Evolutionary conservation across 2,797 vertebrate species (phyloP).

Genomic region (Perodicticus potto): DNA sequence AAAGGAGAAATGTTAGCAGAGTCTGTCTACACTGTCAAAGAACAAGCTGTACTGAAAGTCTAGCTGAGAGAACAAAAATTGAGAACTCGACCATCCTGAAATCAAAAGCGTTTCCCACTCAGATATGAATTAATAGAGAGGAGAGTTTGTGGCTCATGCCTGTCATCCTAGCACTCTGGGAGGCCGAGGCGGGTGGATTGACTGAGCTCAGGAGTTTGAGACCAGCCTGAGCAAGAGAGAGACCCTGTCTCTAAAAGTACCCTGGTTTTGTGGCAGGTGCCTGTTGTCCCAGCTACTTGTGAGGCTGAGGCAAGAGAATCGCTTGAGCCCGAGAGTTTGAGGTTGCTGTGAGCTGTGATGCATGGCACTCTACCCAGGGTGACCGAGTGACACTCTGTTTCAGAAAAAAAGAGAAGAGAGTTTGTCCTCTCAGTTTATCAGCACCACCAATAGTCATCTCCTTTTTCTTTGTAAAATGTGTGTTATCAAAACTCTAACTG

Average conservation of each 20-base stretch:
- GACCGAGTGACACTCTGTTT: too few relatives aligned
- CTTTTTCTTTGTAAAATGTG: background rate
- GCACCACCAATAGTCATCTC: fast-evolving
- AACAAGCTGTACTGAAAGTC: background rate
- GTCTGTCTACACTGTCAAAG: background rate
- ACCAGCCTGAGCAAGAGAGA: too few relatives aligned
- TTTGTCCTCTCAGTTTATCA: background rate
- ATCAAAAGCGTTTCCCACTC: background rate
- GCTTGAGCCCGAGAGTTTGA: too few relatives aligned
- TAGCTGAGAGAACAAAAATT: background rate
- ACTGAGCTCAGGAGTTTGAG: too few relatives aligned
- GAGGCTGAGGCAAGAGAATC: too few relatives aligned
- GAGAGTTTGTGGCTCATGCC: background rate
- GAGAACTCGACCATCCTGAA: background rate
- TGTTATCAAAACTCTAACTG: background rate
- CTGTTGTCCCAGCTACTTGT: too few relatives aligned
- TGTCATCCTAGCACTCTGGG: too few relatives aligned
- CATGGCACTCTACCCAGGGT: too few relatives aligned
- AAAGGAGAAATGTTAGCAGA: background rate
- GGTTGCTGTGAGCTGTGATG: too few relatives aligned
- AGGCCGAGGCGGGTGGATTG: too few relatives aligned
- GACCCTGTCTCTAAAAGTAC: too few relatives aligned
- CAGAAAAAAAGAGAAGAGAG: background rate
- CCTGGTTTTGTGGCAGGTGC: too few relatives aligned
- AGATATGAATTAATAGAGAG: background rate